These are phyloP conservation scores for Luperina nickerlii DNA, from an alignment of 2,888 invertebrate species.

Conservation along the genomic window DNA sequence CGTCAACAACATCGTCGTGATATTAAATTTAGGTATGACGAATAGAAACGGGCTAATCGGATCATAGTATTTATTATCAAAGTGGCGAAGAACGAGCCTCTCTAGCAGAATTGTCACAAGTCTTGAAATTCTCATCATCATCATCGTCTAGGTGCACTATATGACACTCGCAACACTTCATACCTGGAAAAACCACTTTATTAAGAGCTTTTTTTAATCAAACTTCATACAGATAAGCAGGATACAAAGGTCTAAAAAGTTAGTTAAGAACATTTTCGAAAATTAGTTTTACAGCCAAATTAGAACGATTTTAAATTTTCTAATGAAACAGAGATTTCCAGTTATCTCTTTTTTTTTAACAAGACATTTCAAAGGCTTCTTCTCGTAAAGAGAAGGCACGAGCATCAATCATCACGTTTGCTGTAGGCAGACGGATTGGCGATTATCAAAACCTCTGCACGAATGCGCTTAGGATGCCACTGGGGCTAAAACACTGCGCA, in stretches of 20 bases:
- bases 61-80: constrained; percentile 23
- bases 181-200: constrained; percentile 60
- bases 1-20: neutral
- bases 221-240: too few relatives aligned
- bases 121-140: constrained; percentile 47
- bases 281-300: too few relatives aligned
- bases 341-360: too few relatives aligned
- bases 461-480: neutral
- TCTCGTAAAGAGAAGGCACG: neutral
- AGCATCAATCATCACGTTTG: neutral
- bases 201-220: too few relatives aligned
- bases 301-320: too few relatives aligned
- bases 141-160: constrained; percentile 70
- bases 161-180: constrained; percentile 76
- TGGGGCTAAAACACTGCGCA: neutral
- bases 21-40: neutral
- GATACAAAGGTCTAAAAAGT: too few relatives aligned
- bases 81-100: neutral
- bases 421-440: neutral
- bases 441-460: neutral
- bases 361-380: too few relatives aligned
- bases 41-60: neutral
- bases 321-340: too few relatives aligned
- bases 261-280: too few relatives aligned
- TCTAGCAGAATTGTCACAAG: neutral